These are phyloP conservation scores for Micromesistius poutassou DNA, from an alignment of 2,797 vertebrate genomes.

Conservation along the genomic window DNA sequence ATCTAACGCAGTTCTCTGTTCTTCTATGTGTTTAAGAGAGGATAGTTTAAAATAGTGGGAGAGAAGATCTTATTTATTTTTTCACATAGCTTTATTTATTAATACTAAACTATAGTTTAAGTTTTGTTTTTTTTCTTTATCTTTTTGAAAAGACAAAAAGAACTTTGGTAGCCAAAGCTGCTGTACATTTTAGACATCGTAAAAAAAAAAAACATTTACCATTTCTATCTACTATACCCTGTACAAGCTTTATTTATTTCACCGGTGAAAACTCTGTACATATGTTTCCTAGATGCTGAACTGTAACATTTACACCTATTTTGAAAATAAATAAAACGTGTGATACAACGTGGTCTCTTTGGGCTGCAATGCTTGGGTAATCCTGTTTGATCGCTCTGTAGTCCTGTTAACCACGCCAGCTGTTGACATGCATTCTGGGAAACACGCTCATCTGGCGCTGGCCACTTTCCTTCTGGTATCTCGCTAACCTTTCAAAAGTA, in stretches of 20 bases:
- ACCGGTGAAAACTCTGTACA: constrained; percentile 71
- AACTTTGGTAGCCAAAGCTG: constrained; percentile 74
- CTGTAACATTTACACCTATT: constrained; percentile 75
- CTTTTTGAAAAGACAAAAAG: constrained; percentile 38
- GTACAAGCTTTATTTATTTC: constrained; percentile 77
- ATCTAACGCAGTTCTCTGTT: constrained; percentile 63
- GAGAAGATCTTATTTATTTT: constrained; percentile 83
- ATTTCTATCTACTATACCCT: constrained; percentile 73
- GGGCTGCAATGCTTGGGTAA: not conserved
- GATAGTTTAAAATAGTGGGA: constrained; percentile 72
- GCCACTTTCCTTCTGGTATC: constrained; percentile 9
- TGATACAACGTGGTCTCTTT: constrained; percentile 51
- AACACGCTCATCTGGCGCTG: not conserved
- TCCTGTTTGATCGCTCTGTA: not conserved
- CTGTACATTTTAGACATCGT: constrained; percentile 72
- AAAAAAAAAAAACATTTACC: constrained; percentile 62
- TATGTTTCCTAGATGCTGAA: constrained; percentile 71
- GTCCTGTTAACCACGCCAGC: not conserved
- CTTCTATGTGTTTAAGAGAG: constrained; percentile 65
- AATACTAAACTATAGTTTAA: constrained; percentile 75
- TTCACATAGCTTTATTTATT: constrained; percentile 86
- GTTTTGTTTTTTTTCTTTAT: constrained; percentile 50
- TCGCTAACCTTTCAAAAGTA: constrained; percentile 23
- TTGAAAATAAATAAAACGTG: constrained; percentile 72
- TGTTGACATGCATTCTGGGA: too few species aligned